Evolutionary conservation across 2,888 invertebrate genomes (phyloP).

Genomic region (Podabrus alpinus): DNA sequence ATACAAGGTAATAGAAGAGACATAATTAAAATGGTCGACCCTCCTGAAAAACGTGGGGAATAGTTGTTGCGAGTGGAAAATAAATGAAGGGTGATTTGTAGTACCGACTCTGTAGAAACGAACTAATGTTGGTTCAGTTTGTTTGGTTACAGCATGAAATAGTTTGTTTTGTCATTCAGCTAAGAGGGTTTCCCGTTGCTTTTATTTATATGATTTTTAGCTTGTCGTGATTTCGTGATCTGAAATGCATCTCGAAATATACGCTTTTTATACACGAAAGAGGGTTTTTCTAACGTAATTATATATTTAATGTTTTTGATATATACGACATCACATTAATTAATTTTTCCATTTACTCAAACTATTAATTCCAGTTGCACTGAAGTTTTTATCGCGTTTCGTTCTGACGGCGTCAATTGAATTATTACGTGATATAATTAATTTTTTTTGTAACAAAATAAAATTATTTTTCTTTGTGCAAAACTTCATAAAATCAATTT

Average conservation of each 20-base stretch:
- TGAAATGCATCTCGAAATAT: constrained; percentile 10
- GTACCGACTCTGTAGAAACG: constrained; percentile 30
- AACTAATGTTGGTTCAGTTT: constrained; percentile 30
- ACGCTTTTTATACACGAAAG: constrained; percentile 16
- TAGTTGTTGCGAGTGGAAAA: constrained; percentile 30
- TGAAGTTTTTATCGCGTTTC: not conserved
- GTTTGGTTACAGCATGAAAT: constrained; percentile 33
- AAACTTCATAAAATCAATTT: not conserved
- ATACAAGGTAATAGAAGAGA: constrained; percentile 32
- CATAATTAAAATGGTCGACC: constrained; percentile 39
- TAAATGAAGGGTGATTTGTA: constrained; percentile 40
- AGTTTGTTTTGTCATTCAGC: constrained; percentile 35
- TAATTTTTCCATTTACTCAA: not conserved
- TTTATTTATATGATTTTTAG: constrained; percentile 26
- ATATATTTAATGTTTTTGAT: not conserved
- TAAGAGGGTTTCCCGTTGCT: constrained; percentile 26
- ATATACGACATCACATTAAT: not conserved
- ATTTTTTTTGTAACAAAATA: not conserved
- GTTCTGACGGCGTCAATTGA: not conserved
- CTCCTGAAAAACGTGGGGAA: constrained; percentile 23
- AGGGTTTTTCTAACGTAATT: constrained; percentile 11
- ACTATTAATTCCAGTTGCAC: not conserved
- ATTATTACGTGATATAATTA: not conserved
- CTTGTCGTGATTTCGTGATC: constrained; percentile 25
- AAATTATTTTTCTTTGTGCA: not conserved